Evolutionary conservation across 37 sponge, comb jelly and placozoan genomes (phyloP), one percentile per base, ranked within the genome.

Genomic region (Sycon ciliatum): DNA sequence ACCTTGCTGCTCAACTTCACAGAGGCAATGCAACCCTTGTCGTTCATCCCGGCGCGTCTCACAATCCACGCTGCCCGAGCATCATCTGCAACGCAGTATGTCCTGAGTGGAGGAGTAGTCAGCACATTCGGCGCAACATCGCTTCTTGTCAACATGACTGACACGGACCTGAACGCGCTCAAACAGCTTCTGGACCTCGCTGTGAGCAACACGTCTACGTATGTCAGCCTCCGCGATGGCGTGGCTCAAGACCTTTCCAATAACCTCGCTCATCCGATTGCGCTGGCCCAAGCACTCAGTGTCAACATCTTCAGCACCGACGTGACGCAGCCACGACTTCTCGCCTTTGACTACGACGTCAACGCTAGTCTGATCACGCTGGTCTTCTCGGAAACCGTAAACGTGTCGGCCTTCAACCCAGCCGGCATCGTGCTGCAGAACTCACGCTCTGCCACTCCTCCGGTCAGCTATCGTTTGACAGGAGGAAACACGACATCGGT

Each of bases 381-480:
- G 3, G 81, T 67, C 73, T 92, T 92, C 57, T 73, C 82, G 9
- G 93, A 92, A 37, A 83, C 85, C 11, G 82, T 92, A 16, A 84
- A 84, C 73, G 79, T 83, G 40, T 36, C 55, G 9, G 78, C 93
- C n/a, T 20, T 87, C 1, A 62, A 84, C 75, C 82, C 87, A 36
- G 35, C 64, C 4, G 75, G 81, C 33, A 73, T 92, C 29, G 76
- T 77, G 6, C 54, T 92, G 29, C 78, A 81, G 26, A 82, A 67
- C 58, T 36, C 38, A 13, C 71, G 62, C 34, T 29, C 66, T 34
- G 36, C 66, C n/a, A 64, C 74, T 32, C 52, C 57, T 29, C 38
- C 33, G 5, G 38, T 77, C 30, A 34, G 36, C 13, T 82, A 84
- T 63, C 66, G 39, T 20, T 74, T 87, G 3, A 92, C 88, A 31